Conservation (phyloP, 2,888 invertebrate genomes). For the Oscheius sp. region DNA sequence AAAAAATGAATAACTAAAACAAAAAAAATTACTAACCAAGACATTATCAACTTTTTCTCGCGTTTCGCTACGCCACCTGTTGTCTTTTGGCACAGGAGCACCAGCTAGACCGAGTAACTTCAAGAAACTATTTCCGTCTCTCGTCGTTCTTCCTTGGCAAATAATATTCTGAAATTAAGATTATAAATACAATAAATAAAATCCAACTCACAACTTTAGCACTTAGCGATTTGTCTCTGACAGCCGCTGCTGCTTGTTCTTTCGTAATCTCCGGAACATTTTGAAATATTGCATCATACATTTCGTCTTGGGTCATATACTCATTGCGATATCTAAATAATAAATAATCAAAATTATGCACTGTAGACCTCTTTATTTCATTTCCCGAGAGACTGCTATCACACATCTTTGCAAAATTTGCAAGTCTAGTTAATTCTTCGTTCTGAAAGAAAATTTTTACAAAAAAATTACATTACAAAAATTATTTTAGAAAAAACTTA, state of each 20-base stretch:
- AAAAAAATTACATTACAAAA: no score
- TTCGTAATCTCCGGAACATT: neutral
- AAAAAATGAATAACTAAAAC: neutral
- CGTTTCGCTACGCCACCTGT: slow-evolving; percentile 8
- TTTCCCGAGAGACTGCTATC: neutral
- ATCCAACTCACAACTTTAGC: neutral
- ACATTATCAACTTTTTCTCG: neutral
- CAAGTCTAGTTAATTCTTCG: neutral
- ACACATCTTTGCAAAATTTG: neutral
- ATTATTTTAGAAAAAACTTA: neutral
- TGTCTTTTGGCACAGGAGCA: neutral
- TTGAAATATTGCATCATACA: neutral
- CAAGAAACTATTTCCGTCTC: neutral
- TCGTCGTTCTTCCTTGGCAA: neutral
- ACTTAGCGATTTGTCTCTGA: neutral
- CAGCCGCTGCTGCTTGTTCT: neutral
- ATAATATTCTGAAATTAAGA: neutral
- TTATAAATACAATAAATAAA: neutral
- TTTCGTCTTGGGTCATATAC: neutral
- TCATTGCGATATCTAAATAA: neutral
- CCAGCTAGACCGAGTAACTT: slow-evolving; percentile 5
- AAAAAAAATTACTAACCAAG: neutral
- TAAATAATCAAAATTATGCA: neutral
- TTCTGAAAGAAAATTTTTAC: no score
- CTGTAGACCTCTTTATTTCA: neutral